Evolutionary conservation across 30 jellyfish, hydroid and myxozoan species (phyloP).

Genomic region (Pseudorhiza aurosa): DNA sequence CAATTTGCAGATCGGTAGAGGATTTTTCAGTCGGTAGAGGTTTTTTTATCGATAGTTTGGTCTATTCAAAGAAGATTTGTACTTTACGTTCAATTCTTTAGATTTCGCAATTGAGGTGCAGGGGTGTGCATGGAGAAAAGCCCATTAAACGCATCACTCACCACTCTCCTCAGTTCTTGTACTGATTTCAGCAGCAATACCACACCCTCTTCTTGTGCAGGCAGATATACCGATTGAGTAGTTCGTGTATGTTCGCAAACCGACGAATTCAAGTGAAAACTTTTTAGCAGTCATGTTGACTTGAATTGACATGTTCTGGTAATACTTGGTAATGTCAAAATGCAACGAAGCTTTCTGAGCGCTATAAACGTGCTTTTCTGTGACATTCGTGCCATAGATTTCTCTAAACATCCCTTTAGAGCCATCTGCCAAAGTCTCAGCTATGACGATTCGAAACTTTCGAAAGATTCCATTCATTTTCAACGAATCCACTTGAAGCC

Average conservation of each 20-base stretch:
- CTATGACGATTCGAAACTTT: constrained; percentile 6
- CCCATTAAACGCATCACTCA: too few species aligned
- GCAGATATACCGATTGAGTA: constrained; percentile 14
- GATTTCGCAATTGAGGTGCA: too few species aligned
- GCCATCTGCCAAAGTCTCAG: constrained; percentile 40
- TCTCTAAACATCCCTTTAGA: constrained; percentile 5
- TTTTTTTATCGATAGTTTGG: too few species aligned
- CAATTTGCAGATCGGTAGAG: too few species aligned
- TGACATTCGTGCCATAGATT: background rate
- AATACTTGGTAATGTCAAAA: background rate
- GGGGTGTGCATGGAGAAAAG: too few species aligned
- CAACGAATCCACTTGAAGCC: constrained; percentile 27
- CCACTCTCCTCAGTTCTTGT: constrained; percentile 49
- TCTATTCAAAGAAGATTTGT: too few species aligned
- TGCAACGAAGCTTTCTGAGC: background rate
- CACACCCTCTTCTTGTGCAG: constrained; percentile 61
- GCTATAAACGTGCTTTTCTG: background rate
- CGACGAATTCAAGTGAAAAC: background rate
- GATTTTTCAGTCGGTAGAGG: too few species aligned
- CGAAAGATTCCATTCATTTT: constrained; percentile 32
- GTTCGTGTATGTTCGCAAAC: constrained; percentile 33
- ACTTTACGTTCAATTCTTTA: too few species aligned
- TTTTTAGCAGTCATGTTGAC: background rate
- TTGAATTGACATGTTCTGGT: background rate
- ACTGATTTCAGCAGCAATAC: background rate